Base-by-base conservation (phyloP, 1,140 invertebrate genomes). In the Bombus cullumanus region DNA sequence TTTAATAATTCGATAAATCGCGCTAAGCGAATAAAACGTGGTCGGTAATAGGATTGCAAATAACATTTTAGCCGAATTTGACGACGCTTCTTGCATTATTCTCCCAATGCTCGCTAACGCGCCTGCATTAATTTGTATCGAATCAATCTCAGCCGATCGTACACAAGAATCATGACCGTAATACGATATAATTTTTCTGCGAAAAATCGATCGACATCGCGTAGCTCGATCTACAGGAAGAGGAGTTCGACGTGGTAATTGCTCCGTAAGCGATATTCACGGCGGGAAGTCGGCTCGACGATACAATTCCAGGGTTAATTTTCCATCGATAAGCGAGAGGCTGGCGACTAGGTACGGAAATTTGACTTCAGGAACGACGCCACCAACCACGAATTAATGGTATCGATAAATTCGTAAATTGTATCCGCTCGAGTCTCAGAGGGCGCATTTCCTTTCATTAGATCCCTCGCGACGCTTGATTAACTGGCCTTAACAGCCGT, bases 331-430 rank as follows among this genome's bases (percentile, higher is more conserved):
- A 69, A 83, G 47, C 64, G 13, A 43, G 31, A 34, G 34, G 4
- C 5, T 12, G 25, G 47, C 41, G 69, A 62, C 69, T 43, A 68
- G 73, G 37, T 71, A 53, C 76, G 77, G 80, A 86, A 86, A 86
- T 86, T 86, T 77, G 71, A 86, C 80, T 83, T 71, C 41, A 34
- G 53, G 34, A 68, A 13, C 53, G 34, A 39, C 31, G 76, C 78
- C 78, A 62, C 28, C 66, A 41, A 28, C 39, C 28, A 6, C 34
- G 47, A 77, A 82, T 80, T 82, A 82, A 83, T 62, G 64, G 72
- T 76, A 75, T 86, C 80, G 80, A 86, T 86, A 86, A 74, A 73
- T 86, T 80, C 62, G 22, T 76, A 76, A 86, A 86, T 82, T 82
- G 74, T 86, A 82, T 86, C 72, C 72, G 80, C 18, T 47, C 34